Evolutionary conservation across 2,113 vertebrate species (phyloP).

Genomic region (Caranx ignobilis): DNA sequence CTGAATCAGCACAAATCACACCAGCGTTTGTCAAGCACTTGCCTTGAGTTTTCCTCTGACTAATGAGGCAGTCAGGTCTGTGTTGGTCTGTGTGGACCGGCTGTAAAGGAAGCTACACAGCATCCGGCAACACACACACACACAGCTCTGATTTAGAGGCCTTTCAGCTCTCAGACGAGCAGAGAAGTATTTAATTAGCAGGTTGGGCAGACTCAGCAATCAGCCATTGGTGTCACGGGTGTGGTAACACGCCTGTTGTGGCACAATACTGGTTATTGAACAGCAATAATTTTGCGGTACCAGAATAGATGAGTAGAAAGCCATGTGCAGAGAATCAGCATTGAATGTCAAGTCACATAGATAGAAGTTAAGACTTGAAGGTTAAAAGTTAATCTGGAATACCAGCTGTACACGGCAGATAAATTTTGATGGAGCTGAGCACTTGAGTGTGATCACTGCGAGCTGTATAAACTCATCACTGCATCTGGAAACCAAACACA

Average conservation of each 20-base stretch:
- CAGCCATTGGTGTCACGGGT: not conserved
- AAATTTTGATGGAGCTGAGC: not conserved
- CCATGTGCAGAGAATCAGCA: too few species aligned
- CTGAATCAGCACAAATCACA: constrained; percentile 77
- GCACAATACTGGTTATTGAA: not conserved
- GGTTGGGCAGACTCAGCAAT: constrained; percentile 30
- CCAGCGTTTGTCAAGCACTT: constrained; percentile 54
- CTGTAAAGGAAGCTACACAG: constrained; percentile 25
- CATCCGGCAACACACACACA: constrained; percentile 25
- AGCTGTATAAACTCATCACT: too few species aligned
- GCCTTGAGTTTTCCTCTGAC: constrained; percentile 57
- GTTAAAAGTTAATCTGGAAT: not conserved
- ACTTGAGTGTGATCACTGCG: not conserved
- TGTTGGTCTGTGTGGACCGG: constrained; percentile 16
- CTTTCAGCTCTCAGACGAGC: constrained; percentile 40
- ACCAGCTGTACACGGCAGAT: not conserved
- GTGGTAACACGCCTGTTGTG: not conserved
- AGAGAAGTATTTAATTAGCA: constrained; percentile 42
- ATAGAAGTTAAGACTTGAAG: not conserved
- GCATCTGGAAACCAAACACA: too few species aligned
- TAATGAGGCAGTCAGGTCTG: constrained; percentile 65
- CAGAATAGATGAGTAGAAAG: not conserved
- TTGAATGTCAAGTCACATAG: too few species aligned
- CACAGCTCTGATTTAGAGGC: constrained; percentile 31
- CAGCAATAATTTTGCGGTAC: not conserved